Evolutionary conservation across 2,888 invertebrate species (phyloP).

Genomic region (Zaprionus lineosus): DNA sequence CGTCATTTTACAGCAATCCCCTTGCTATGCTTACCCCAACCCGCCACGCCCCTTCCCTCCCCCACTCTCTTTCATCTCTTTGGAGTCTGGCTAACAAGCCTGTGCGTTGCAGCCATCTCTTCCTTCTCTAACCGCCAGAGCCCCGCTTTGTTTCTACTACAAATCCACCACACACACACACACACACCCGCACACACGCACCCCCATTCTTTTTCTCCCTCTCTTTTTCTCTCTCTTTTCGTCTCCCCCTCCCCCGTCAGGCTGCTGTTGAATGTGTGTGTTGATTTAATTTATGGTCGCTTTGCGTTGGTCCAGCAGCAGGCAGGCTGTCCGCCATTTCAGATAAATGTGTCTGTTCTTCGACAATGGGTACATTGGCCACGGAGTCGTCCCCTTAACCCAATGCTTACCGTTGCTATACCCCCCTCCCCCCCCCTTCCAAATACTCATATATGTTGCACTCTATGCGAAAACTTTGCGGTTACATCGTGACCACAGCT

Average conservation of each 20-base stretch:
- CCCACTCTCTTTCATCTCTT: not conserved
- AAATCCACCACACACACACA: too few species aligned
- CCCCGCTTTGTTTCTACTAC: too few species aligned
- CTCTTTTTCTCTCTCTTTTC: too few species aligned
- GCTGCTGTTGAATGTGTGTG: constrained; percentile 54
- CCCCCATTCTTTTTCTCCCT: too few species aligned
- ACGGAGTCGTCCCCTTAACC: constrained; percentile 7
- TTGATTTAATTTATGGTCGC: constrained; percentile 71
- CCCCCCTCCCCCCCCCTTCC: constrained; percentile 8
- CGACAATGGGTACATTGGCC: constrained; percentile 61
- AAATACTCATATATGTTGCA: constrained; percentile 52
- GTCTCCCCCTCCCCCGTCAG: too few species aligned
- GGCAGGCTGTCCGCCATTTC: constrained; percentile 50
- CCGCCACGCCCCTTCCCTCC: not conserved
- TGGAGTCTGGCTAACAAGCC: not conserved
- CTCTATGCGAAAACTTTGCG: constrained; percentile 58
- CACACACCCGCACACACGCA: too few species aligned
- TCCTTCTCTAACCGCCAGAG: too few species aligned
- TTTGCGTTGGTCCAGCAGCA: constrained; percentile 49
- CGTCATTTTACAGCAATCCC: constrained; percentile 33
- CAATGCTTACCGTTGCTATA: too few species aligned
- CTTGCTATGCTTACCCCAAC: not conserved
- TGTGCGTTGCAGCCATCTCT: constrained; percentile 3
- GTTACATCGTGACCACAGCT: constrained; percentile 63
- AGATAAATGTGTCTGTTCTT: constrained; percentile 74